Evolutionary conservation across 2,797 vertebrate species (phyloP), one percentile per base, ranked within the genome.

Genomic region (Pterois miles): DNA sequence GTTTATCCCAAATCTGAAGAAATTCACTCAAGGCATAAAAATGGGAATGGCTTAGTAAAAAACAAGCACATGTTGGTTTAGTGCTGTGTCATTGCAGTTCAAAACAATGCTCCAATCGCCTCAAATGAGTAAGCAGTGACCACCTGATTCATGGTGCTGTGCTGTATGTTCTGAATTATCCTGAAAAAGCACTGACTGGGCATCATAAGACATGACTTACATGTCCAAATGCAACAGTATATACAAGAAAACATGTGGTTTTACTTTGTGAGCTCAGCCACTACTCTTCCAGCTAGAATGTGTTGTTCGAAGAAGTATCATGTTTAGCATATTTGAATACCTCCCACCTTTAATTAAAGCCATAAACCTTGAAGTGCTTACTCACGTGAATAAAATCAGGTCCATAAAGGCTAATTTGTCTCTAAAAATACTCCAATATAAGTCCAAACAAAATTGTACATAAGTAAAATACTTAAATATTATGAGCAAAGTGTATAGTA

Each of bases 161-260:
- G n/a, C 77, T 64, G 57, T 29, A 34, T 72, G 78, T 71, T 80
- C 63, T 43, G 67, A 33, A 83, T 88, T 78, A 78, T 77, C 52
- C 65, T 20, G 58, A 78, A 36, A 57, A 46, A 72, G 36, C 46
- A 50, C 20, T 18, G 6, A 20, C 18, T 14, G 6, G 48, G 71
- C 60, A 74, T 89, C 90, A 86, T 72, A 70, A 81, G 75, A 86
- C 56, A 78, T 60, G 60, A 82, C 66, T 89, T 77, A 81, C 18
- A 58, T 13, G 66, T 48, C 58, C 6, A 12, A 8, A 38, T 46
- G 18, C 63, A 56, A 23, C 27, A 40, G 48, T 52, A 50, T 50
- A 18, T 52, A 53, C 68, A 63, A 2, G 25, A n/a, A 56, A 7
- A 48, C 34, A n/a, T 2, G 11, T 4, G 48, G 34, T 43, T 40